Evolutionary conservation across 2,888 invertebrate species (phyloP), one percentile per base, ranked within the genome.

Genomic region (Hoplodrina blanda): DNA sequence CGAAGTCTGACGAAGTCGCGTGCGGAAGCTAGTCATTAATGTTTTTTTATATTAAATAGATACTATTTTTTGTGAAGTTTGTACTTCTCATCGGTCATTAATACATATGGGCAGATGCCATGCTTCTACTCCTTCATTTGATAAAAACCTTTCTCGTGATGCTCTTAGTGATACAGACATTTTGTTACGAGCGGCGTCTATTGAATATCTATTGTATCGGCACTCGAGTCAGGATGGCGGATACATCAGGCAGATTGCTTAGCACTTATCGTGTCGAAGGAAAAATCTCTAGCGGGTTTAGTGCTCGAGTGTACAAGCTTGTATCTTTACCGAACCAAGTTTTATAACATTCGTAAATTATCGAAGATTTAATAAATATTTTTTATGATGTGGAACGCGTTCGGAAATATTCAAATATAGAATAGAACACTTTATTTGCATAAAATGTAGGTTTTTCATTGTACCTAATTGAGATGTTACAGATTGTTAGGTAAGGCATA

Each of bases 191-290:
- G 52, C 49, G 53, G 20, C 15, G 61, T 54, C 25, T 72, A 76
- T 69, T 63, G 63, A 62, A 64, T 54, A 63, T 53, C 61, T 49
- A 69, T 69, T 69, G 76, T 76, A 25, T 53, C 50, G 37, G 19
- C 52, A 68, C 46, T 64, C 57, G 46, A 50, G 37, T 7, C 41
- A 52, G 53, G 52, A 20, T 10, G 53, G n/a, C 62, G 65, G 72
- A 73, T 69, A 76, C 77, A 76, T 73, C 79, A 80, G 53, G 20
- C 50, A 60, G 73, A 80, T 80, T 80, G 69, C 62, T 71, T 13
- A 52, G 44, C 53, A 49, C 54, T 66, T 64, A 60, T 49, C 25
- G 20, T 20, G 17, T 1, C 25, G n/a, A 62, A 13, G 60, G 17
- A 63, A 50, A 37, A 25, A 65, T 69, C n/a, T 61, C 41, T 11